phyloP scores from a whole-genome alignment of 2,797 vertebrate genomes.

The Typhlichthys subterraneus region DNA sequence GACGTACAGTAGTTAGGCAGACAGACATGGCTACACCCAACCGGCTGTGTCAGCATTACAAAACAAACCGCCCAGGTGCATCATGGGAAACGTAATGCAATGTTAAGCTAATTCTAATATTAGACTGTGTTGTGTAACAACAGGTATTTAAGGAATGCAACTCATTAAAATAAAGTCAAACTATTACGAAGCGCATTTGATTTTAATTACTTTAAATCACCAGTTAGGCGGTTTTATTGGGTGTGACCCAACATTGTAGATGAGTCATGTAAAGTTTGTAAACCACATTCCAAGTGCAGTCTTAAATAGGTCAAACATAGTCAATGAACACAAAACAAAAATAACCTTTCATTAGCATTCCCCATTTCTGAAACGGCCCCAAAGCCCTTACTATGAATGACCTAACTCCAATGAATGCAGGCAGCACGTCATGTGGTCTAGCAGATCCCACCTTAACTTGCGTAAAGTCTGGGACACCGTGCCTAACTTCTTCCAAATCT shows the following conservation, averaged over 20 bases:
- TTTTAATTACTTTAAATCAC: not conserved
- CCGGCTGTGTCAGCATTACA: not conserved
- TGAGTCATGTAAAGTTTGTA: not conserved
- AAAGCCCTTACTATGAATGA: not conserved
- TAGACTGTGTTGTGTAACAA: not conserved
- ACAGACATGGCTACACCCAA: not conserved
- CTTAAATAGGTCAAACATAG: not conserved
- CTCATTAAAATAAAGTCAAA: conserved; percentile 2
- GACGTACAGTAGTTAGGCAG: conserved; percentile 14
- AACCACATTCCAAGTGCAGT: conserved; percentile 6
- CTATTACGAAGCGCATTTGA: conserved; percentile 9
- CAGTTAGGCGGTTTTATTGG: conserved; percentile 1
- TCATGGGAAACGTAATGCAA: conserved; percentile 4
- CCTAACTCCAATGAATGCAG: no score
- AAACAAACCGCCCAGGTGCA: not conserved
- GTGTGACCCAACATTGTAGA: not conserved
- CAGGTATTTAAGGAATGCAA: conserved; percentile 16
- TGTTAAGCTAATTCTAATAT: not conserved
- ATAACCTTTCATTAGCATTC: not conserved
- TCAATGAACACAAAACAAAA: not conserved
- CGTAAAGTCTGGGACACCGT: no score
- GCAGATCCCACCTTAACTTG: no score
- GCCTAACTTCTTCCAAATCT: no score
- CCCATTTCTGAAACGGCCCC: not conserved
- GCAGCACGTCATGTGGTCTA: no score